A percentile compares a stretch with the other conserved stretches of the same genome.
phyloP scores from a whole-genome alignment of 2,888 invertebrate genomes.

The Melanotus villosus region DNA sequence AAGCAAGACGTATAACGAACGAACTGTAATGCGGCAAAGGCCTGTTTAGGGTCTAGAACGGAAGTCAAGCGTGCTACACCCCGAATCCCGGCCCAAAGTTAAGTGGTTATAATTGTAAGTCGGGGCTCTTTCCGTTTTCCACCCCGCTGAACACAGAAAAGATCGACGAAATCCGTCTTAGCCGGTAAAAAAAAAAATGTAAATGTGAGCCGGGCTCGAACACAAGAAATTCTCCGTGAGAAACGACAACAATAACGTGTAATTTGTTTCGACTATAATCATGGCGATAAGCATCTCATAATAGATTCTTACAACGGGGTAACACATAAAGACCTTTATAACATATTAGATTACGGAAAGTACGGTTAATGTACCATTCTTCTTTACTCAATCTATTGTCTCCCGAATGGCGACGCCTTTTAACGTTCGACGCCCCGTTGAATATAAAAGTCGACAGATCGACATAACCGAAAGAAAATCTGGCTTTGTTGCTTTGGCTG shows the following conservation, averaged over 20 bases:
- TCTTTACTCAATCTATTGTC: not conserved
- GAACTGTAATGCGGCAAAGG: not conserved
- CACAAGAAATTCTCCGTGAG: too few relatives aligned
- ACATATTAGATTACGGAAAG: slow-evolving; percentile 1
- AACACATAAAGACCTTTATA: slow-evolving; percentile 7
- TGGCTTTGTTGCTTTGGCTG: too few relatives aligned
- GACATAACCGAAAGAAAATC: too few relatives aligned
- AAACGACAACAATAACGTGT: slow-evolving; percentile 11
- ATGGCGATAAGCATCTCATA: slow-evolving; percentile 6
- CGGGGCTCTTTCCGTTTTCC: slow-evolving; percentile 54
- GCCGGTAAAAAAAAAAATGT: slow-evolving; percentile 39
- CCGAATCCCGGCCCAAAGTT: slow-evolving; percentile 50
- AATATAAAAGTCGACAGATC: too few relatives aligned
- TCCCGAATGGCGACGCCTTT: slow-evolving; percentile 2
- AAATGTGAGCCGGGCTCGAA: too few relatives aligned
- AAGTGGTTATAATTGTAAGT: slow-evolving; percentile 52
- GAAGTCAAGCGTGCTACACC: slow-evolving; percentile 41
- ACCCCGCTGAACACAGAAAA: slow-evolving; percentile 45
- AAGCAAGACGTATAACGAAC: slow-evolving; percentile 7
- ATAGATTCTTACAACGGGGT: slow-evolving; percentile 4
- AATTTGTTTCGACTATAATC: slow-evolving; percentile 18
- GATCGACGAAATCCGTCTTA: slow-evolving; percentile 22
- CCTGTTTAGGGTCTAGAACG: slow-evolving; percentile 35
- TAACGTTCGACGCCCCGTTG: slow-evolving; percentile 3
- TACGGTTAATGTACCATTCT: not conserved